phyloP scores from a whole-genome alignment of 2,113 vertebrate species.

The Labrus mixtus region DNA sequence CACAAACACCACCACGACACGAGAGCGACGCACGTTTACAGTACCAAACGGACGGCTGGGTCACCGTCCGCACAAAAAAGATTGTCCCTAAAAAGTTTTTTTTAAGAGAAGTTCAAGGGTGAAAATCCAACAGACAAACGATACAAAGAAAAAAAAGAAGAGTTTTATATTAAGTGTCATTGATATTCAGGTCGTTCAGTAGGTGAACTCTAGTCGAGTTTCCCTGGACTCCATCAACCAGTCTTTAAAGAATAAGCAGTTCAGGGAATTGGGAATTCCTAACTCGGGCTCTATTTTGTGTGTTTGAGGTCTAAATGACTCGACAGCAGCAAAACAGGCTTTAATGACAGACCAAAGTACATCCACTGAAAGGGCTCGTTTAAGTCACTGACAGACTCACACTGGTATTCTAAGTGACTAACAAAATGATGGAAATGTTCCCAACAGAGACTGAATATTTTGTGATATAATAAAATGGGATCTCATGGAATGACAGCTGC shows the following conservation, averaged over 20 bases:
- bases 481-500: too few species aligned
- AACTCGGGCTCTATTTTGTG: background rate
- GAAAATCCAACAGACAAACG: conserved; percentile 45
- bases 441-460: too few species aligned
- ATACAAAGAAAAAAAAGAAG: conserved; percentile 63
- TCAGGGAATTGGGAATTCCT: background rate
- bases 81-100: conserved; percentile 90
- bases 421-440: too few species aligned
- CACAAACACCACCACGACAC: conserved; percentile 68
- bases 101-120: conserved; percentile 39
- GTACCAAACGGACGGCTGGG: conserved; percentile 89
- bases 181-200: conserved; percentile 17
- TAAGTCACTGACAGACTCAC: background rate
- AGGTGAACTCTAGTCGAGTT: background rate
- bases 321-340: background rate
- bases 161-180: conserved; percentile 70
- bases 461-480: too few species aligned
- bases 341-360: background rate
- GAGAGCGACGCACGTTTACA: conserved; percentile 81
- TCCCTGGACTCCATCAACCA: background rate
- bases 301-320: background rate
- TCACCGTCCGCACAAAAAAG: conserved; percentile 86
- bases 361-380: background rate
- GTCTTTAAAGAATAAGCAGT: background rate
- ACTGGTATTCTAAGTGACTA: background rate